Conservation (phyloP, 2,888 invertebrate species). For the Papilio elwesi region DNA sequence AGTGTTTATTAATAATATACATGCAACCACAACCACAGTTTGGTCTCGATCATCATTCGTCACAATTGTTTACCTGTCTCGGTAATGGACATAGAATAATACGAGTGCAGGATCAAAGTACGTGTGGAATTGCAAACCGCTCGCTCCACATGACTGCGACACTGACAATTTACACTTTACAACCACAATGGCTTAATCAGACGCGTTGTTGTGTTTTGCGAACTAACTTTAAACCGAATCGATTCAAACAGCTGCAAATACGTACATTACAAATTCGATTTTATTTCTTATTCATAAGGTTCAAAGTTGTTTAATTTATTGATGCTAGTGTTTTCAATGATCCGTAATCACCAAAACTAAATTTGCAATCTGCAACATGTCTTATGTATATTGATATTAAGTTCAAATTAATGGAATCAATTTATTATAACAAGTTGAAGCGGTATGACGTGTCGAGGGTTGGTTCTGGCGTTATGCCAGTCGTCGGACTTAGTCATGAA, state of each 20-base stretch:
- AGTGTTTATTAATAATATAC: no score
- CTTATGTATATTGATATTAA: conserved; percentile 26
- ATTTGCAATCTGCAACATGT: conserved; percentile 11
- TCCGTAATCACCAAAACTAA: background rate
- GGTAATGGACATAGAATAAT: conserved; percentile 23
- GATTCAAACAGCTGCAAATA: conserved; percentile 25
- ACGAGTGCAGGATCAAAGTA: conserved; percentile 29
- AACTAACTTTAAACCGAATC: conserved; percentile 34
- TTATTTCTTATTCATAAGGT: background rate
- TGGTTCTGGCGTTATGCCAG: conserved; percentile 42
- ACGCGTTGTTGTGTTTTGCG: conserved; percentile 27
- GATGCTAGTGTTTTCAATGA: background rate
- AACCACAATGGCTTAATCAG: conserved; percentile 33
- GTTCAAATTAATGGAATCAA: conserved; percentile 27
- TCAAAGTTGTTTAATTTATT: background rate
- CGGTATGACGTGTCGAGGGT: conserved; percentile 33
- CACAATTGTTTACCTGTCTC: conserved; percentile 17
- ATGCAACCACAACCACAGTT: background rate
- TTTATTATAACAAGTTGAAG: conserved; percentile 5
- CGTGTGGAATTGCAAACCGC: conserved; percentile 16
- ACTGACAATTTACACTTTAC: conserved; percentile 23
- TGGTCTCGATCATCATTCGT: background rate
- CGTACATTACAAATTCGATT: background rate
- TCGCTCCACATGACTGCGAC: conserved; percentile 12
- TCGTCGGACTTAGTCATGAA: conserved; percentile 43